phyloP scores from a whole-genome alignment of 2,113 vertebrate species.

The Mugil cephalus region DNA sequence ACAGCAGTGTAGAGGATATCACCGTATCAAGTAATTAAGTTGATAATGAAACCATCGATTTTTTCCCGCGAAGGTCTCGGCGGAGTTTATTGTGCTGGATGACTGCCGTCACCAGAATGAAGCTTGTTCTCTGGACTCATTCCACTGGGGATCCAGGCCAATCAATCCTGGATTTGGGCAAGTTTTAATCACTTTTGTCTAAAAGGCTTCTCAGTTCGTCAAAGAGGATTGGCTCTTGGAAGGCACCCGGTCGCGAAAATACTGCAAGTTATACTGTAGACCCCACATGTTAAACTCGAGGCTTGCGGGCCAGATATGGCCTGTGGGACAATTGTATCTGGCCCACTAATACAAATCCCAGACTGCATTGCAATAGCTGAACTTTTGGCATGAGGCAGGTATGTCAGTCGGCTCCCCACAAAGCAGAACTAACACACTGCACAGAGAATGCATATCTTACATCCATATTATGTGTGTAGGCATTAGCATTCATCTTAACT shows the following conservation, averaged over 20 bases:
- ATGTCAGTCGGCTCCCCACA: too few relatives aligned
- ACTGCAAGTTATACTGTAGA: neutral
- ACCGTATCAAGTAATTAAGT: constrained; percentile 64
- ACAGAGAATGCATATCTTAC: too few relatives aligned
- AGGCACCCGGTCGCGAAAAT: neutral
- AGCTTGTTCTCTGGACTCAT: constrained; percentile 51
- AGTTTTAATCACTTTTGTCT: constrained; percentile 69
- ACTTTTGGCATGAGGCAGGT: too few relatives aligned
- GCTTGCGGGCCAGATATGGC: too few relatives aligned
- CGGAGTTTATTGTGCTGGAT: constrained; percentile 67
- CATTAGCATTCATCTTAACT: too few relatives aligned
- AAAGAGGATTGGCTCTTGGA: constrained; percentile 20
- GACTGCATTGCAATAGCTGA: too few relatives aligned
- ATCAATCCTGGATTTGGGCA: constrained; percentile 60
- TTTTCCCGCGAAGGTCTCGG: constrained; percentile 36
- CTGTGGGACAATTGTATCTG: too few relatives aligned
- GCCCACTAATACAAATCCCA: too few relatives aligned
- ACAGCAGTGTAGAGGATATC: constrained; percentile 35
- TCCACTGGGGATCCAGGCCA: constrained; percentile 53
- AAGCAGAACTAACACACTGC: too few relatives aligned
- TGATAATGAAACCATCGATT: constrained; percentile 80
- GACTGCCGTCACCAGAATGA: constrained; percentile 58
- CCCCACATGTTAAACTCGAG: neutral
- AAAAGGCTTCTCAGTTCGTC: constrained; percentile 16
- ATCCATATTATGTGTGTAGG: too few relatives aligned